Percentiles rank a stretch among this genome's conserved stretches.
Evolutionary conservation across 1,140 invertebrate genomes (phyloP).

Genomic region (Hycleus cichorii): DNA sequence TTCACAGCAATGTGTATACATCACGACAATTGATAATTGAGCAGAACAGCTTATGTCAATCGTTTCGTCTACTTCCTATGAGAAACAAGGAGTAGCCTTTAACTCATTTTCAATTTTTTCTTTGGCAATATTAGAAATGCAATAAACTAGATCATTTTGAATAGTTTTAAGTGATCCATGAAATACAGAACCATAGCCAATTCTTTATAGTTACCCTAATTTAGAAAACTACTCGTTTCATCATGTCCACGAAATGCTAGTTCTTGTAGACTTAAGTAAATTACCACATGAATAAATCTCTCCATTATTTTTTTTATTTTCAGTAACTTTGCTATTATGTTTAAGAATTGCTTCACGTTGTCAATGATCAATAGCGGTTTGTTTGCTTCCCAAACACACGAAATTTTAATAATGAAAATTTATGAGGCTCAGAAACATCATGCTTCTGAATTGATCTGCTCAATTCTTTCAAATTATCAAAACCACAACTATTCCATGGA

Average conservation of each 20-base stretch:
- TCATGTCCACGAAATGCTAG: neutral
- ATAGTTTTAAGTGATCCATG: slow-evolving; percentile 24
- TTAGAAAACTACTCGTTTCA: neutral
- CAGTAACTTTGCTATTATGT: neutral
- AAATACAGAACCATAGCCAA: slow-evolving; percentile 17
- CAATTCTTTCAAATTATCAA: too few relatives aligned
- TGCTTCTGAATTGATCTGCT: too few relatives aligned
- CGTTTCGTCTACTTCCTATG: slow-evolving; percentile 17
- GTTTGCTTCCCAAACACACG: too few relatives aligned
- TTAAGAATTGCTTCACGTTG: neutral
- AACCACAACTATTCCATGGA: too few relatives aligned
- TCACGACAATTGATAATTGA: slow-evolving; percentile 17
- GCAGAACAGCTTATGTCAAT: slow-evolving; percentile 5
- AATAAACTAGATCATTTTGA: slow-evolving; percentile 37
- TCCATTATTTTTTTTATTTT: neutral
- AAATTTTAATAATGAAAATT: too few relatives aligned
- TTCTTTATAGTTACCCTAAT: slow-evolving; percentile 4
- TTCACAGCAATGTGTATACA: slow-evolving; percentile 16
- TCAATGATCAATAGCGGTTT: too few relatives aligned
- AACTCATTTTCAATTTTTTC: slow-evolving; percentile 11
- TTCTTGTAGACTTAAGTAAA: slow-evolving; percentile 1
- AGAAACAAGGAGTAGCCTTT: slow-evolving; percentile 23
- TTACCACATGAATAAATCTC: neutral
- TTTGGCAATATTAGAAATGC: slow-evolving; percentile 27
- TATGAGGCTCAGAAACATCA: too few relatives aligned